Base-by-base conservation (phyloP, 2,888 invertebrate genomes). In the Parnassius mnemosyne region DNA sequence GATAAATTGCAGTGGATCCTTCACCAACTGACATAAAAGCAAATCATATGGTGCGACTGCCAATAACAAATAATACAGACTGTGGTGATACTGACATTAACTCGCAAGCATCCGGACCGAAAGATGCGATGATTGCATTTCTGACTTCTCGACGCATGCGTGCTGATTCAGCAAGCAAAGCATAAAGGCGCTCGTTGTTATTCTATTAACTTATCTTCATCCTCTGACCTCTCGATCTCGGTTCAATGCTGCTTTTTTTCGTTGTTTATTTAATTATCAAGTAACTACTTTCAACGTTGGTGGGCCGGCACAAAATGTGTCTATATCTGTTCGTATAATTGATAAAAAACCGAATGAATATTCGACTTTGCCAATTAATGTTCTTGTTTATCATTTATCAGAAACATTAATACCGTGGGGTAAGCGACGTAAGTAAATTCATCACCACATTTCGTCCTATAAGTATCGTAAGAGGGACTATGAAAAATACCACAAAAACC, bases 211-310 rank as follows among this genome's bases (percentile, higher is more conserved):
- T 9, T 63, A 63, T 62, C 62, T 63, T 58, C 57, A 53, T 50
- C 53, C 62, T 51, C 57, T 59, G 63, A 63, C 58, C 63, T 54
- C 63, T 12, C 51, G 58, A n/a, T 47, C 61, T 47, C 61, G 50
- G 25, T 49, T 54, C 58, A 50, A 25, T 49, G 49, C 13, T n/a
- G 51, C 34, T 54, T 46, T 52, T 13, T 53, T 53, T 57, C 57
- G 49, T 58, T 62, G 53, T 62, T 62, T 62, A 62, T 62, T 54
- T 58, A 58, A 62, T 62, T 43, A 42, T 25, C 34, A 50, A 58
- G 54, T 43, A 44, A 62, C 47, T 57, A 5, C 16, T 25, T 12
- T 9, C 62, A 9, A 53, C 50, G 50, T 62, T 50, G 62, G 57
- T 62, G 62, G 62, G 10, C 62, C 42, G 16, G 57, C 34, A 46